Evolutionary conservation across 2,113 vertebrate genomes (phyloP).

Genomic region (Eublepharis macularius): DNA sequence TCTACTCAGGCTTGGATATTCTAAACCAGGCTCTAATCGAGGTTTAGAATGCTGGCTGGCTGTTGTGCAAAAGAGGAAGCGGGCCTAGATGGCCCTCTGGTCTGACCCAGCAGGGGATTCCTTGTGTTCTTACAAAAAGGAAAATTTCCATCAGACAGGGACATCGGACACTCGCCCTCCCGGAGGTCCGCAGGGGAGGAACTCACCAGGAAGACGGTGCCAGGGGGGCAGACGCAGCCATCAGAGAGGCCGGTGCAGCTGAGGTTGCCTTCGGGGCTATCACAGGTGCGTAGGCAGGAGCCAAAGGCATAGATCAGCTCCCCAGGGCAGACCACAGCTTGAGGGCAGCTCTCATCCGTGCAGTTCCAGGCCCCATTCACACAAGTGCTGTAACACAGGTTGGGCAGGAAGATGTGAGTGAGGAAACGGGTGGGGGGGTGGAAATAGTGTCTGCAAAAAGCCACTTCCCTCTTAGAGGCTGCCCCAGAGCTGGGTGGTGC

Average conservation of each 20-base stretch:
- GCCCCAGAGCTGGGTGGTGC: too few species aligned
- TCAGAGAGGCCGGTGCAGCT: slow-evolving; percentile 74
- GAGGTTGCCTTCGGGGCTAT: slow-evolving; percentile 57
- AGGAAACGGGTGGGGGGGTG: background rate
- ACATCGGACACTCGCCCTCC: too few species aligned
- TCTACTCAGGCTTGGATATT: too few species aligned
- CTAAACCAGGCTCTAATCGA: too few species aligned
- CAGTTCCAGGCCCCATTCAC: slow-evolving; percentile 81
- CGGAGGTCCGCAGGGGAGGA: background rate
- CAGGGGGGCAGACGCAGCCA: slow-evolving; percentile 85
- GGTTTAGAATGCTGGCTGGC: too few species aligned
- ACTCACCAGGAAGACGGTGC: slow-evolving; percentile 82
- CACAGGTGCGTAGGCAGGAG: slow-evolving; percentile 86
- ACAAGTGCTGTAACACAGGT: slow-evolving; percentile 72
- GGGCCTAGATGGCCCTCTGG: too few species aligned
- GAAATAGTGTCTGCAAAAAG: too few species aligned
- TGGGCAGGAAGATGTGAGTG: fast-evolving
- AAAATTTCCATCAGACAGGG: too few species aligned
- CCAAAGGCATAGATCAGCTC: slow-evolving; percentile 77
- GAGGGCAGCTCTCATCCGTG: slow-evolving; percentile 67
- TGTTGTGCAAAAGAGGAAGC: too few species aligned
- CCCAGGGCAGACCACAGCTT: slow-evolving; percentile 74
- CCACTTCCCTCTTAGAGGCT: too few species aligned
- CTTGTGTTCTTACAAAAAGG: too few species aligned
- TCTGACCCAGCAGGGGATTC: too few species aligned